phyloP scores from a whole-genome alignment of 2,888 invertebrate genomes.

The Andrena camellia region DNA sequence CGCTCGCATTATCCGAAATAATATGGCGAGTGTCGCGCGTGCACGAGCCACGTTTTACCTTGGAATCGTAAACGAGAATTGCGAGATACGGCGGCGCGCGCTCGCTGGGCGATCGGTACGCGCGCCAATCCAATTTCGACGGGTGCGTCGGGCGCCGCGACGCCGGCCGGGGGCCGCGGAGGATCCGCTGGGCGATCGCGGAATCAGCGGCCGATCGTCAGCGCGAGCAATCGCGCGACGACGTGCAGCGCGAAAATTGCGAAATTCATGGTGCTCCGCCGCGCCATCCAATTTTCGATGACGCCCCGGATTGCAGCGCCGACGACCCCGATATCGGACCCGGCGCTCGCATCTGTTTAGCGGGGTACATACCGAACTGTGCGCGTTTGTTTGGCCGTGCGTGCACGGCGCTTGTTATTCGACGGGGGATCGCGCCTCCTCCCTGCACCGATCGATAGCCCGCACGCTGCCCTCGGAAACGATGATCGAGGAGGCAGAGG shows the following conservation, averaged over 20 bases:
- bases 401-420: slow-evolving; percentile 26
- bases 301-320: slow-evolving; percentile 30
- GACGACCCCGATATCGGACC: slow-evolving; percentile 35
- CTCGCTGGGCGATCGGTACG: slow-evolving; percentile 19
- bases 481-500: slow-evolving; percentile 20
- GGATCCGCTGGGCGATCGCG: neutral
- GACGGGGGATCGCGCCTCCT: slow-evolving; percentile 9
- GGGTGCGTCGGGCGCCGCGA: slow-evolving; percentile 31
- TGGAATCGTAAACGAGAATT: slow-evolving; percentile 75
- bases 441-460: slow-evolving; percentile 20
- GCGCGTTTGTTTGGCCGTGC: slow-evolving; percentile 30
- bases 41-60: slow-evolving; percentile 58
- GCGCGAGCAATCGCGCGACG: neutral
- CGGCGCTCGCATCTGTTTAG: slow-evolving; percentile 53
- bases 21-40: slow-evolving; percentile 40
- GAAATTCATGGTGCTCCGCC: neutral
- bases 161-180: slow-evolving; percentile 7
- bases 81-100: slow-evolving; percentile 59
- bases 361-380: slow-evolving; percentile 52
- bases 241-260: slow-evolving; percentile 31
- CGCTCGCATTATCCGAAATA: slow-evolving; percentile 66
- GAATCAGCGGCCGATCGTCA: neutral
- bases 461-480: slow-evolving; percentile 6
- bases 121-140: slow-evolving; percentile 59
- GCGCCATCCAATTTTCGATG: slow-evolving; percentile 54